Evolutionary conservation across 2,113 vertebrate species (phyloP).

Genomic region (Apteryx mantelli): DNA sequence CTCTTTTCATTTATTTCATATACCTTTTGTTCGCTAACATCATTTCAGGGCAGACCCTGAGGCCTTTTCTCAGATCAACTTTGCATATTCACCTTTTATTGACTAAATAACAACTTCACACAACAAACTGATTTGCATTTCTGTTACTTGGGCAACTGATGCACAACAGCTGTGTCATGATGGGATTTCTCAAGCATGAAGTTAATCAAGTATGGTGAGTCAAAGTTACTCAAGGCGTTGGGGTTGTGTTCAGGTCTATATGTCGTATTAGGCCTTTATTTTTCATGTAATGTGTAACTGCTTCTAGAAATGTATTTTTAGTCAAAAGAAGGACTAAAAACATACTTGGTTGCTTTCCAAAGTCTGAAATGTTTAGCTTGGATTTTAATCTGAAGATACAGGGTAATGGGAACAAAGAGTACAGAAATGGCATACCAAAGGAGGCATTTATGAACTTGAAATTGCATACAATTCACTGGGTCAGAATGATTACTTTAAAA

Average conservation of each 20-base stretch:
- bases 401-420: background rate
- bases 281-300: background rate
- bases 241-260: background rate
- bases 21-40: background rate
- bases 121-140: background rate
- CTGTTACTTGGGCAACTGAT: background rate
- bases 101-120: background rate
- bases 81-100: background rate
- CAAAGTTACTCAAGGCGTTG: background rate
- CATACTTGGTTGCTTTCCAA: background rate
- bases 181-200: background rate
- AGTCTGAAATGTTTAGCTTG: background rate
- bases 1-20: accelerated
- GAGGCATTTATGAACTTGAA: background rate
- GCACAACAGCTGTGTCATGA: accelerated
- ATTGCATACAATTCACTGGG: background rate
- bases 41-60: background rate
- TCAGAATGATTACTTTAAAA: background rate
- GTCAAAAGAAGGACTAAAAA: background rate
- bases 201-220: background rate
- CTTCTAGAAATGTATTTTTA: background rate
- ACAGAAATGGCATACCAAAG: accelerated
- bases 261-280: background rate
- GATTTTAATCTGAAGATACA: background rate
- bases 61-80: background rate